Percentiles rank a stretch among this genome's conserved stretches.
Evolutionary conservation across 2,113 vertebrate species (phyloP).

Genomic region (Mustela lutreola): DNA sequence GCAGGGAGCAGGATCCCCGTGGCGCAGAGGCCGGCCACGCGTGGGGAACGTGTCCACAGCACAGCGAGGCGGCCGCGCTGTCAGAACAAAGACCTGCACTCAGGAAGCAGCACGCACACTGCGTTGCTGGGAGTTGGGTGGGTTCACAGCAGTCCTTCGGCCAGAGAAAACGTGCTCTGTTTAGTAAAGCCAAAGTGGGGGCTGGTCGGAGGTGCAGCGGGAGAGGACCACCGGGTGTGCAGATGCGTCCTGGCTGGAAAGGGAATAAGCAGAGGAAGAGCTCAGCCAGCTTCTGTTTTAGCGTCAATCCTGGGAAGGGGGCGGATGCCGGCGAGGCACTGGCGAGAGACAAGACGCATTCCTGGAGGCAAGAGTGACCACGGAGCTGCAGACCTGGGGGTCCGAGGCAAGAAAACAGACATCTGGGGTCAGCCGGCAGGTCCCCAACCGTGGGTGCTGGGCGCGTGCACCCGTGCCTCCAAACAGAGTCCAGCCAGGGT

Average conservation of each 20-base stretch:
- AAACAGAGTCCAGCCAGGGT: neutral
- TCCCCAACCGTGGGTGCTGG: neutral
- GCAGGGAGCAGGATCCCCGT: neutral
- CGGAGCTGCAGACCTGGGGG: neutral
- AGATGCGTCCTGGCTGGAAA: neutral
- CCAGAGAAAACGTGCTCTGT: neutral
- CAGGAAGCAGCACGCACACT: no score
- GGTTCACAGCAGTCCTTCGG: neutral
- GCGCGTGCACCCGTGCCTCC: neutral
- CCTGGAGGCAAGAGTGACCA: neutral
- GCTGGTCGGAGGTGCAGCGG: accelerated
- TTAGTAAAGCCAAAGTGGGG: neutral
- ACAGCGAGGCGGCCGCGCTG: neutral
- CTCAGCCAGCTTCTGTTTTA: neutral
- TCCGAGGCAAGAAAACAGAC: neutral
- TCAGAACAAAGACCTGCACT: neutral
- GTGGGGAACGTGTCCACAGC: neutral
- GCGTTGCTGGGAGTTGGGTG: accelerated
- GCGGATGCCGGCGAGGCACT: accelerated
- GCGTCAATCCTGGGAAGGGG: neutral
- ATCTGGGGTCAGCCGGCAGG: no score
- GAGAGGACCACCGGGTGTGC: neutral
- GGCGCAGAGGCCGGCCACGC: neutral
- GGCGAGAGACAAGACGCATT: accelerated
- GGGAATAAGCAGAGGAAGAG: accelerated